Evolutionary conservation across 2,797 vertebrate species (phyloP), one percentile per base, ranked within the genome.

Genomic region (Chromis chromis): DNA sequence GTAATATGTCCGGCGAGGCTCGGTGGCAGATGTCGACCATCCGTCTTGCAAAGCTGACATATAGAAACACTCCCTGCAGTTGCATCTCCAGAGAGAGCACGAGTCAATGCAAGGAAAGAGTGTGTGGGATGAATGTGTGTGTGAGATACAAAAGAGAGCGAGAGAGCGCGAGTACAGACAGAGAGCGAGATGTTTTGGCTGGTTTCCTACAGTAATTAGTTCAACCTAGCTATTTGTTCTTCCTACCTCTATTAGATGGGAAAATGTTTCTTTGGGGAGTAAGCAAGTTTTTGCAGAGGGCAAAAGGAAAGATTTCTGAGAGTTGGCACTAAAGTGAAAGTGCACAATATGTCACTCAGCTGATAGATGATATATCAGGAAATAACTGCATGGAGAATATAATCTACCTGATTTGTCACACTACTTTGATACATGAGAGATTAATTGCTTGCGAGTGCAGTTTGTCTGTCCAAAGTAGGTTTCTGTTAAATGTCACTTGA

Each of bases 1-100:
- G 93, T 93, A 92, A 94, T 94, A 86, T 75, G 87, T 93, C 92
- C 92, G 24, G 76, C 8, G 84, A 87, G 87, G 88, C 74, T 76
- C 57, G 65, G 85, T 80, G 85, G 86, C 89, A 92, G 90, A 92
- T 92, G 88, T 82, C 76, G 82, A 60, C 92, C 88, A 94, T 94
- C 85, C 79, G 71, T 94, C 92, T 94, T 93, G 63, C 76, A 81
- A 85, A 84, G 84, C 85, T 90, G 91, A 93, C 86, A 74, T 85
- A 81, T 84, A 89, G 88, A 89, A 86, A 86, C 49, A 53, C 86
- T 86, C 86, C 81, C 86, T 1, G 54, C 4, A 75, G 88, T 72
- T 72, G 61, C 70, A 77, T 83, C 85, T 86, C 88, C 64, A 53
- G 79, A 84, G 87, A 81, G 48, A 42, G 46, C 58, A 59, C 6